Base-by-base conservation (phyloP, 1,140 invertebrate genomes). In the Littorina saxatilis region DNA sequence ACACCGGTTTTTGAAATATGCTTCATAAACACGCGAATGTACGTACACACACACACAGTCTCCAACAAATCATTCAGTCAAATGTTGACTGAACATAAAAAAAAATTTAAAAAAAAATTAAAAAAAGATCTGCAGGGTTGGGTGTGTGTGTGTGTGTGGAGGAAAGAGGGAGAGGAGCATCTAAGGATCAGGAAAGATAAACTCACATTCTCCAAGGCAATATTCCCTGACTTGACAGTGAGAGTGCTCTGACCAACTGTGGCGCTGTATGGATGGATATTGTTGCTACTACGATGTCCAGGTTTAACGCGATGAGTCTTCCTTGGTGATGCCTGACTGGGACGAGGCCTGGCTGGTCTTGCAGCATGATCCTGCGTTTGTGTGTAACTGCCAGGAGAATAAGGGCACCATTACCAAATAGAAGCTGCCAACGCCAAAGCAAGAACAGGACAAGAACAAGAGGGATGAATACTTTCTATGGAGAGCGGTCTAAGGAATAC, bases 151-250 rank as follows among this genome's bases (percentile, higher is more conserved):
- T n/a, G n/a, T n/a, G n/a, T n/a, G n/a, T n/a, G n/a, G n/a, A n/a
- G n/a, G n/a, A n/a, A n/a, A n/a, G n/a, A n/a, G n/a, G n/a, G n/a
- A n/a, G n/a, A n/a, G n/a, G n/a, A n/a, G n/a, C n/a, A n/a, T n/a
- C n/a, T n/a, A n/a, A n/a, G n/a, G n/a, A n/a, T n/a, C n/a, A n/a
- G n/a, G n/a, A 55, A 76, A 61, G 2, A 35, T 37, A 37, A 13
- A 61, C 72, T 1, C 61, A 76, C 74, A 7, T 35, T 58, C 61
- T 76, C 74, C 9, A 2, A 17, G 32, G 52, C 35, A 32, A 76
- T 76, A 20, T 76, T 52, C 27, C 74, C 74, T 37, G 74, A 58
- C 23, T 76, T 55, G 11, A 78, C 37, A n/a, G 52, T 63, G 20
- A 78, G 35, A 11, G 32, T 1, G 55, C 50, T 66, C 5, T 5